A percentile compares a stretch with the other conserved stretches of the same genome.
Conservation (phyloP, 2,888 invertebrate genomes). For the Embidobia sp. region DNA sequence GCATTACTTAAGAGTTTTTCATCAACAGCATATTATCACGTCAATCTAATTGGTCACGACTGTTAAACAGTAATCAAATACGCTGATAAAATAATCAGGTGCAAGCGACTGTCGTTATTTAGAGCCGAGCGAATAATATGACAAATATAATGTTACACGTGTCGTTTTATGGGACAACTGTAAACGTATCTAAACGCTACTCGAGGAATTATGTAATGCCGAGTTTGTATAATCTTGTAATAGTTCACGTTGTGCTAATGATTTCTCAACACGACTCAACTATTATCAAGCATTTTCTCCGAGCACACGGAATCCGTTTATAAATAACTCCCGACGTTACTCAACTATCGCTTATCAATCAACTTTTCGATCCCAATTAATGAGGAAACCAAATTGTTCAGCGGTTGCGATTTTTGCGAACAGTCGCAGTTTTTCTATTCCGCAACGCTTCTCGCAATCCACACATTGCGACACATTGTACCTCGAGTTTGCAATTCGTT, state of each 20-base stretch:
- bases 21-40: no score
- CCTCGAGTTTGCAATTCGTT: constrained; percentile 31
- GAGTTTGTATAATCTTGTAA: constrained; percentile 56
- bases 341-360: constrained; percentile 20
- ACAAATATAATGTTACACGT: constrained; percentile 42
- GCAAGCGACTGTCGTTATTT: constrained; percentile 18
- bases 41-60: constrained; percentile 12
- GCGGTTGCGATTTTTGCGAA: no score
- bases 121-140: constrained; percentile 17
- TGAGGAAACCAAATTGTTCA: constrained; percentile 12
- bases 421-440: constrained; percentile 9
- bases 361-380: constrained; percentile 32
- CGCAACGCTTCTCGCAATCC: constrained; percentile 25
- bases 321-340: constrained; percentile 31
- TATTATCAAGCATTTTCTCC: constrained; percentile 50
- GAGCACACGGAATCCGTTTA: constrained; percentile 29
- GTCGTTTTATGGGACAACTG: constrained; percentile 51
- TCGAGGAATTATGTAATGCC: constrained; percentile 41
- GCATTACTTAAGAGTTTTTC: no score
- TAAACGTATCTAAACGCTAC: constrained; percentile 38
- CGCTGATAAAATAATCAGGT: constrained; percentile 4
- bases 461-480: constrained; percentile 36
- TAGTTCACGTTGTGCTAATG: constrained; percentile 54
- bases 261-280: constrained; percentile 48
- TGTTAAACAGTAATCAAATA: neutral